Base-by-base conservation (phyloP, 2,113 vertebrate genomes). In the Melanerpes formicivorus region DNA sequence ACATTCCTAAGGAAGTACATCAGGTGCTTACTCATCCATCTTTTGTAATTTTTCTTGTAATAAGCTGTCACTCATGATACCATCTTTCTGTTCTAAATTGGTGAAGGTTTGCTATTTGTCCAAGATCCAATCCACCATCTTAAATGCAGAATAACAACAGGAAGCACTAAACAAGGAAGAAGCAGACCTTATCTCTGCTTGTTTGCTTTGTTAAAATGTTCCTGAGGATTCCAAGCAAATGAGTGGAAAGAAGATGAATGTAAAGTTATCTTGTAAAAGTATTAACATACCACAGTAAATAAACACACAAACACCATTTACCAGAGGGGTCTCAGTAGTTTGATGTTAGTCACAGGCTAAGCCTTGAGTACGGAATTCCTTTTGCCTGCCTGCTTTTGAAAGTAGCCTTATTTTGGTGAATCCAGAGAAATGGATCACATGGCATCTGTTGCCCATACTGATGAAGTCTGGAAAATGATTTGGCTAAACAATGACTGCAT, bases 1-100 rank as follows among this genome's bases (percentile, higher is more conserved):
- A 81, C 60, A 14, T 79, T 30, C 9, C 14, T 65, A n/a, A 56
- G 14, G 55, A 94, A 85, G 62, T 29, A 30, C 3, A 13, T 26
- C 3, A 46, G 2, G 34, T 77, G 4, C 30, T 77, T 76, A 34
- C 4, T 14, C 17, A 55, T 63, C 7, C 1, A 0, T 76, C 2
- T 44, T 8, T 37, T 70, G 19, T 25, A 56, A 56, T 94, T 37
- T 88, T 77, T 4, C 25, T 80, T 83, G 26, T 75, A 86, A 42
- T 42, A 32, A n/a, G 52, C 55, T 80, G 16, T 40, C 78, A 14
- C 7, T 86, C 67, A 23, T 56, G 91, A 22, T 75, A 37, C 5
- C 5, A 14, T 56, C 7, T 1, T 92, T 34, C 18, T 30, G 6
- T 78, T 84, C 11, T 67, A 78, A 60, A 90, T 71, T 26, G 10